Conservation (phyloP, 2,113 vertebrate species). For the Talpa occidentalis region DNA sequence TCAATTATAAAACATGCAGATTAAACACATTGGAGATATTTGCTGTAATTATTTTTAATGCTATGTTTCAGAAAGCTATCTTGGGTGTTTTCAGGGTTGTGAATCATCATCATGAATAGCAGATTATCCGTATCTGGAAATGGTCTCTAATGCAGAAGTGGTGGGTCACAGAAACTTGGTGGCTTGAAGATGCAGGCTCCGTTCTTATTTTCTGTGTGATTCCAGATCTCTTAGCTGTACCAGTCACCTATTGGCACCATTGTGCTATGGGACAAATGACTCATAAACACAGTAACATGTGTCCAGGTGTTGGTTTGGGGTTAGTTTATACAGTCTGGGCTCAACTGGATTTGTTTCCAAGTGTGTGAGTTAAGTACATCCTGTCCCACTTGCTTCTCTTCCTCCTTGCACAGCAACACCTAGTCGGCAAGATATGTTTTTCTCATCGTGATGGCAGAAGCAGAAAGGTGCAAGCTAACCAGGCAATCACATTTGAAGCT, state of each 20-base stretch:
- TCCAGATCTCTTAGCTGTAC: not conserved
- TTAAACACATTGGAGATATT: conserved; percentile 10
- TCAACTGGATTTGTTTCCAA: not conserved
- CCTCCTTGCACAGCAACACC: not conserved
- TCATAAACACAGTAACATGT: not conserved
- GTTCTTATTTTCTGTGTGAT: not conserved
- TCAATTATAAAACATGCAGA: conserved; percentile 22
- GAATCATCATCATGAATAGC: not conserved
- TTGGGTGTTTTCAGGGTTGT: not conserved
- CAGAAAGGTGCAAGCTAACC: not conserved
- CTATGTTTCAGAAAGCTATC: not conserved
- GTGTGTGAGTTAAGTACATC: not conserved
- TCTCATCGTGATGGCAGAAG: not conserved
- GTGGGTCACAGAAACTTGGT: not conserved
- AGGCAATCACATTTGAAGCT: not conserved
- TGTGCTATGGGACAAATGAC: not conserved
- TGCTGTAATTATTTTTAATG: conserved; percentile 23
- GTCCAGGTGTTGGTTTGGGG: not conserved
- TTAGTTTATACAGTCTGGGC: not conserved
- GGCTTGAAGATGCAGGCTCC: not conserved
- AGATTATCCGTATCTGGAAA: not conserved
- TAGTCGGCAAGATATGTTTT: not conserved
- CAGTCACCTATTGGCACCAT: not conserved
- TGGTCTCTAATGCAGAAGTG: not conserved
- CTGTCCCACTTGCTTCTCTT: not conserved